Evolutionary conservation across 2,797 vertebrate species (phyloP).

Genomic region (Micromesistius poutassou): DNA sequence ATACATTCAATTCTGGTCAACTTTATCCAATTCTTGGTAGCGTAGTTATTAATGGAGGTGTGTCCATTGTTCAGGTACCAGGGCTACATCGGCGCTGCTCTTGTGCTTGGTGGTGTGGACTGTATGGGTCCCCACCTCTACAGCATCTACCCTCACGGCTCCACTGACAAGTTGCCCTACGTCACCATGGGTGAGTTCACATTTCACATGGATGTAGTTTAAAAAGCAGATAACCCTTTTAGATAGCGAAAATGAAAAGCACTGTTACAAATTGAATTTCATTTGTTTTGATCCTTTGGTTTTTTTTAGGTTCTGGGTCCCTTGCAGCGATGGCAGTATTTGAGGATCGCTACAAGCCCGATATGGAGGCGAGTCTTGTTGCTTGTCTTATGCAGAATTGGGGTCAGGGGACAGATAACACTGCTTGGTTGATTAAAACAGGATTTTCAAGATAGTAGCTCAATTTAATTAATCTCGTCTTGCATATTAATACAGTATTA

Average conservation of each 20-base stretch:
- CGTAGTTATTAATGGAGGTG: neutral
- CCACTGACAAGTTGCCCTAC: slow-evolving; percentile 94
- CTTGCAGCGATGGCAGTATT: slow-evolving; percentile 96
- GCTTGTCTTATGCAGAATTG: neutral
- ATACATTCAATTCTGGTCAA: no score
- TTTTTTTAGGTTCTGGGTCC: slow-evolving; percentile 82
- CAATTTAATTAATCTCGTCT: neutral
- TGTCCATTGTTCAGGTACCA: slow-evolving; percentile 81
- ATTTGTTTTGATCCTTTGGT: neutral
- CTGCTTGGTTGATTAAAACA: no score
- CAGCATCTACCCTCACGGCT: slow-evolving; percentile 97
- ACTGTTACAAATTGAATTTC: neutral
- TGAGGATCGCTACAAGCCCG: slow-evolving; percentile 88
- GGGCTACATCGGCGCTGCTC: slow-evolving; percentile 92
- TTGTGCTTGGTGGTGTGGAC: slow-evolving; percentile 93
- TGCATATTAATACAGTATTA: no score
- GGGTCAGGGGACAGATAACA: neutral
- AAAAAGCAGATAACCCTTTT: neutral
- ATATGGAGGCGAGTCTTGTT: slow-evolving; percentile 82
- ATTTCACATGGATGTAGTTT: neutral
- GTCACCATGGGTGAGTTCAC: slow-evolving; percentile 93
- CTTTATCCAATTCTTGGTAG: neutral
- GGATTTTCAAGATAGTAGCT: neutral
- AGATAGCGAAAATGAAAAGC: neutral
- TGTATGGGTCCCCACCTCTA: slow-evolving; percentile 91